Percentiles rank a stretch among this genome's conserved stretches.
Conservation (phyloP, 2,888 invertebrate genomes). For the Diarsia rubi region DNA sequence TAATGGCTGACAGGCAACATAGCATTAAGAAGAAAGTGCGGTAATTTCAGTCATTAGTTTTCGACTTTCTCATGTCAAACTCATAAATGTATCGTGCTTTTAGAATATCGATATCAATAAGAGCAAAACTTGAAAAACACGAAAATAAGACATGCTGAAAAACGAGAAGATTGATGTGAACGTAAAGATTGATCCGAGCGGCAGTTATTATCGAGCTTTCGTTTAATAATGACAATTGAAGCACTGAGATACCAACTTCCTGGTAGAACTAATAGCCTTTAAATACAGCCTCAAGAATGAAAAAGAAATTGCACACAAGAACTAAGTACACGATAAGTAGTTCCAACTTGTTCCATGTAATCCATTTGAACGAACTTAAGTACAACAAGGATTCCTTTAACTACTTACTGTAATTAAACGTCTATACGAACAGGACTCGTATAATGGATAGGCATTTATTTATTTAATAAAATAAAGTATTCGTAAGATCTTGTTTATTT, state of each 20-base stretch:
- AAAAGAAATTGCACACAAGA: conserved; percentile 33
- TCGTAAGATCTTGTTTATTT: conserved; percentile 40
- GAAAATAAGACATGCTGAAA: too few species aligned
- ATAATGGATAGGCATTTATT: conserved; percentile 33
- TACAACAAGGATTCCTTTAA: conserved; percentile 28
- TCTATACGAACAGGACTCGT: conserved; percentile 23
- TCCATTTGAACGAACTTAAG: conserved; percentile 16
- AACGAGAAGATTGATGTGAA: too few species aligned
- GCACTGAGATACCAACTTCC: not conserved
- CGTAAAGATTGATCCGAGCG: too few species aligned
- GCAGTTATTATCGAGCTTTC: too few species aligned
- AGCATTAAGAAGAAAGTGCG: conserved; percentile 2
- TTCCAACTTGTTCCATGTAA: conserved; percentile 20
- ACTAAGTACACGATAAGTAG: not conserved
- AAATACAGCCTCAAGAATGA: not conserved
- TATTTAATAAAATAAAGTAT: conserved; percentile 24
- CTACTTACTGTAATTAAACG: conserved; percentile 39
- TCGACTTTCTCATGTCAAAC: not conserved
- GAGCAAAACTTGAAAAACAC: not conserved
- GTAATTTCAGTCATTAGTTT: conserved; percentile 2
- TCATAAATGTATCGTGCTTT: not conserved
- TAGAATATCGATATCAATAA: not conserved
- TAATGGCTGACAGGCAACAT: not conserved
- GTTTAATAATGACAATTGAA: too few species aligned
- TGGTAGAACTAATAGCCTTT: not conserved